Evolutionary conservation across 2,888 invertebrate genomes (phyloP).

Genomic region (Acanthococcus lagerstroemiae): DNA sequence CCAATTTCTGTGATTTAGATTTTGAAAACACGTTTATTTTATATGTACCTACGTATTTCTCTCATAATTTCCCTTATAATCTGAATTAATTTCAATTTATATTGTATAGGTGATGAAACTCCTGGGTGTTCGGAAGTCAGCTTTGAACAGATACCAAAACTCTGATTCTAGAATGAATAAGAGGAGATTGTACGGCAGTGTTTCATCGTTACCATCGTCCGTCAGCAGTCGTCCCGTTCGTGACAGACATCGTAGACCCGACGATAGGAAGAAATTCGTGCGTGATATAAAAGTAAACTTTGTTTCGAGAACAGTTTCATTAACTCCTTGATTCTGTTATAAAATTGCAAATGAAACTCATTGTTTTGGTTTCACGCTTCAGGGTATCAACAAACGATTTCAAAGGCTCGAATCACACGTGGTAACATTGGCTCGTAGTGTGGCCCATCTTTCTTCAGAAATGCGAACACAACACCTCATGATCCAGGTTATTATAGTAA

Average conservation of each 20-base stretch:
- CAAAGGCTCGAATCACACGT: slow-evolving; percentile 83
- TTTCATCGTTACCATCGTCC: slow-evolving; percentile 72
- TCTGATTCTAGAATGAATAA: slow-evolving; percentile 49
- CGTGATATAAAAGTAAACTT: slow-evolving; percentile 54
- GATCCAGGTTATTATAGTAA: slow-evolving; percentile 57
- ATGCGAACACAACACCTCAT: slow-evolving; percentile 81
- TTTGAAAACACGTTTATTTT: too few relatives aligned
- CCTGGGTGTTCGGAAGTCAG: slow-evolving; percentile 50
- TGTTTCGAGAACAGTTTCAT: background rate
- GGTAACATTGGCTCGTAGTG: slow-evolving; percentile 77
- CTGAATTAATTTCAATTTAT: too few relatives aligned
- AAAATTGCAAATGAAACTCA: background rate
- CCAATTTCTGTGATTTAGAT: too few relatives aligned
- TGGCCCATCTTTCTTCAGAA: slow-evolving; percentile 83
- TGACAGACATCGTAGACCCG: slow-evolving; percentile 56
- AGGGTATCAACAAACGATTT: slow-evolving; percentile 77
- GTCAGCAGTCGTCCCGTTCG: slow-evolving; percentile 67
- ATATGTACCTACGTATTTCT: too few relatives aligned
- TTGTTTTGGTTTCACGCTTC: slow-evolving; percentile 35
- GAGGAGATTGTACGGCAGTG: slow-evolving; percentile 60
- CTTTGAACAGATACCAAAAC: slow-evolving; percentile 45
- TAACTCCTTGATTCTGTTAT: background rate
- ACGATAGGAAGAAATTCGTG: slow-evolving; percentile 59
- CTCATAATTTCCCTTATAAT: too few relatives aligned
- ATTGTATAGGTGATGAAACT: slow-evolving; percentile 49